Evolutionary conservation across 2,113 vertebrate species (phyloP), one percentile per base, ranked within the genome.

Genomic region (Picathartes gymnocephalus): DNA sequence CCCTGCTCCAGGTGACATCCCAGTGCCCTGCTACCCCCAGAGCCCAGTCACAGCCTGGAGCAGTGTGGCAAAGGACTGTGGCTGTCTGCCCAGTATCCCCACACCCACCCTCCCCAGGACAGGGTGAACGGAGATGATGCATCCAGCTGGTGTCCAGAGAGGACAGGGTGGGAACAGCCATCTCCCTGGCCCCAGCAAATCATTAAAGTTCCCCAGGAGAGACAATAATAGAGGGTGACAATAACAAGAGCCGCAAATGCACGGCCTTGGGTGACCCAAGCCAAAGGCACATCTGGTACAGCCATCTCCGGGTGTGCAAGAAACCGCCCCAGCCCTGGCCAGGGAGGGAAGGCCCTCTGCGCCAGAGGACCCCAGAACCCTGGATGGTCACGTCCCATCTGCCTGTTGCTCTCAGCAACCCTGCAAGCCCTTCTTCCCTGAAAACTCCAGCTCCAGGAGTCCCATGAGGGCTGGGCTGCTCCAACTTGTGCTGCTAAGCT

Each of bases 211-310:
- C 72, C 80, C 71, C 69, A 79, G 56, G 77, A 91, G 62, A 69
- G 60, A 93, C 79, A 94, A 92, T 88, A 83, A 68, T 20, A 81
- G 7, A 23, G 47, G 65, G 72, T 85, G 87, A 96, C 93, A 96
- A 94, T 77, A 95, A 74, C 45, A 62, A 51, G 60, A 60, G 76
- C 62, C 23, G 13, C 21, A 39, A 82, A 81, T 1, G 2, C 11
- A 2, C 0, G 1, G 60, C 90, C 85, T 93, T 88, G 78, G 57
- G 57, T 7, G 22, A 37, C 37, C 10, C 0, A 7, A 91, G 90
- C 83, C 92, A 94, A 95, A 88, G 86, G n/a, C 65, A 92, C 95
- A 97, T 96, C 94, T 96, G 93, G 56, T 90, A 81, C 44, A 83
- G 65, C 28, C 39, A 96, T 96, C 89, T 87, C 89, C 37, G 13